phyloP scores from a whole-genome alignment of 2,888 invertebrate genomes.

The Metacarcinus magister region DNA sequence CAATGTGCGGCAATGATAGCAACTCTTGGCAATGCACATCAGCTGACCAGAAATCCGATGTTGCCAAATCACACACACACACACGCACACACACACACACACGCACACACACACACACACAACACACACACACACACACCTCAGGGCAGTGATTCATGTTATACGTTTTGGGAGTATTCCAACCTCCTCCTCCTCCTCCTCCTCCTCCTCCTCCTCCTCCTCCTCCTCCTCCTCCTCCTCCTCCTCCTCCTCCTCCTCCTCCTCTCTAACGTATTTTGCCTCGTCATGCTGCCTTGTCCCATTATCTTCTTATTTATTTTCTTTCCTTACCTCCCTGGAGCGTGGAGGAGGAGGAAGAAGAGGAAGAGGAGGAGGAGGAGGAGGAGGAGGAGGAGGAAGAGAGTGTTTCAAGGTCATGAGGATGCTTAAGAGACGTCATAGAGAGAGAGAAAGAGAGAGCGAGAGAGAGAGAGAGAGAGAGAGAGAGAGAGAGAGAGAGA shows the following conservation, averaged over 20 bases:
- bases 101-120: conserved; percentile 50
- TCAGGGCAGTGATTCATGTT: background rate
- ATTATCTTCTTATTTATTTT: conserved; percentile 3
- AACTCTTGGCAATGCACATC: background rate
- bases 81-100: background rate
- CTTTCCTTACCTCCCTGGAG: background rate
- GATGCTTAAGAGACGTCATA: no score
- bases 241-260: background rate
- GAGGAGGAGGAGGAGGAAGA: background rate
- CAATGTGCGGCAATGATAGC: no score
- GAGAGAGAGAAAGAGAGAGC: no score
- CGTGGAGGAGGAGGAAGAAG: background rate
- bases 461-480: no score
- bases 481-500: no score
- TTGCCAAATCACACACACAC: background rate
- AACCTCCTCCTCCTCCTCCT: conserved; percentile 30
- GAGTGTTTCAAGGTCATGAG: background rate
- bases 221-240: conserved; percentile 43
- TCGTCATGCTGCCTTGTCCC: background rate
- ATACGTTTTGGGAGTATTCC: background rate
- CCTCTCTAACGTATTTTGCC: background rate
- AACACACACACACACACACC: conserved; percentile 46
- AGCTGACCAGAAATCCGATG: background rate
- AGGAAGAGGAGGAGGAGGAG: background rate
- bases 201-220: conserved; percentile 33